These are phyloP conservation scores for Philantomba maxwellii DNA, from an alignment of 2,113 vertebrate genomes.

Conservation along the genomic window DNA sequence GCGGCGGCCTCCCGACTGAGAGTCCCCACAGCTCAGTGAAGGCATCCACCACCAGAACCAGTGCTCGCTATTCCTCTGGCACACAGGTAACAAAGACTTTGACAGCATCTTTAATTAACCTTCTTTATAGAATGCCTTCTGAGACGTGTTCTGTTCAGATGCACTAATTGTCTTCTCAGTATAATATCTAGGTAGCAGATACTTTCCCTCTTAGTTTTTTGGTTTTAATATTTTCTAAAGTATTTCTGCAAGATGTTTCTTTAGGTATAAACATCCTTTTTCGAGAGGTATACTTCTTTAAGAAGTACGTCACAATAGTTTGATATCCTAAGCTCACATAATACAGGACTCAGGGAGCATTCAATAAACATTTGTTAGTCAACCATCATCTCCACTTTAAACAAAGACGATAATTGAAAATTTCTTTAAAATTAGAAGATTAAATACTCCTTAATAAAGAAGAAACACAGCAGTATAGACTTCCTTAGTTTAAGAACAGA, in stretches of 20 bases:
- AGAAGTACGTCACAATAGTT: not conserved
- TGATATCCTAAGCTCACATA: not conserved
- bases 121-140: constrained; percentile 73
- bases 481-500: constrained; percentile 23
- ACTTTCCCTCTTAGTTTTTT: not conserved
- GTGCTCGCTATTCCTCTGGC: constrained; percentile 97
- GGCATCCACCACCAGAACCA: constrained; percentile 94
- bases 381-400: not conserved
- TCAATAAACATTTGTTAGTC: not conserved
- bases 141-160: constrained; percentile 74
- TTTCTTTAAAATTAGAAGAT: not conserved
- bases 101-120: constrained; percentile 76
- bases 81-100: constrained; percentile 89
- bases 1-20: constrained; percentile 91
- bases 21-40: constrained; percentile 96
- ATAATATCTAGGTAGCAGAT: constrained; percentile 67
- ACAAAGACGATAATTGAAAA: not conserved
- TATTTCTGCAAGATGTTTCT: constrained; percentile 7
- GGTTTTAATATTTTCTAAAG: constrained; percentile 50
- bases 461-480: not conserved
- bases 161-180: constrained; percentile 76
- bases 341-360: not conserved
- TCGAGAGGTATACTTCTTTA: not conserved
- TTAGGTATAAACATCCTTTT: not conserved
- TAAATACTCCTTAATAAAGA: not conserved